Conservation (phyloP, 2,888 invertebrate genomes). For the Gandaritis pyraliata region DNA sequence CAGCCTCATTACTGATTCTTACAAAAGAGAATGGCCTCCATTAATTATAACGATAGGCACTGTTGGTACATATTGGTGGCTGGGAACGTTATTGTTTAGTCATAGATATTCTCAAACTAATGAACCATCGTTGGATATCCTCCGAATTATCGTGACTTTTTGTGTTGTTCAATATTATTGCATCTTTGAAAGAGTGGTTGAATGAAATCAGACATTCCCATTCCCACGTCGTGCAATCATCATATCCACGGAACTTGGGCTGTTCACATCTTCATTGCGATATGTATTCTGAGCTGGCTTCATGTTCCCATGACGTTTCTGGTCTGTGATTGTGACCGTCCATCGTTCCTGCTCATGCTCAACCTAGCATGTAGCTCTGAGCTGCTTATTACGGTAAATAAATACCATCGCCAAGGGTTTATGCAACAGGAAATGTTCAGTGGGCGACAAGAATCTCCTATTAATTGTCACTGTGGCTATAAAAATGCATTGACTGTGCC, state of each 20-base stretch:
- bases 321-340: constrained; percentile 63
- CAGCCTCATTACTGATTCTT: background rate
- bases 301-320: constrained; percentile 77
- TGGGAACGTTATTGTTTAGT: constrained; percentile 35
- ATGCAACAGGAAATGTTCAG: constrained; percentile 18
- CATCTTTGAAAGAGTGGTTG: constrained; percentile 15
- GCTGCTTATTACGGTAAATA: constrained; percentile 9
- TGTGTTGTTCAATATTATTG: constrained; percentile 21
- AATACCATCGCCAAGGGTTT: constrained; percentile 1
- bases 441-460: constrained; percentile 9
- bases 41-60: constrained; percentile 30
- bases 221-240: constrained; percentile 32
- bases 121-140: constrained; percentile 33
- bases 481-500: constrained; percentile 11
- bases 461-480: constrained; percentile 13
- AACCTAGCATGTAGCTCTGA: constrained; percentile 50
- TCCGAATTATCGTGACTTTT: constrained; percentile 27
- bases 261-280: constrained; percentile 50
- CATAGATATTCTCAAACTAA: constrained; percentile 24
- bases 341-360: constrained; percentile 52
- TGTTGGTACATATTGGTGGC: constrained; percentile 12
- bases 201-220: constrained; percentile 25
- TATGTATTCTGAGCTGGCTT: constrained; percentile 59
- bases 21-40: constrained; percentile 1
- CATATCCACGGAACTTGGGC: constrained; percentile 25